phyloP scores from a whole-genome alignment of 2,888 invertebrate species.

The Drosophila putrida region DNA sequence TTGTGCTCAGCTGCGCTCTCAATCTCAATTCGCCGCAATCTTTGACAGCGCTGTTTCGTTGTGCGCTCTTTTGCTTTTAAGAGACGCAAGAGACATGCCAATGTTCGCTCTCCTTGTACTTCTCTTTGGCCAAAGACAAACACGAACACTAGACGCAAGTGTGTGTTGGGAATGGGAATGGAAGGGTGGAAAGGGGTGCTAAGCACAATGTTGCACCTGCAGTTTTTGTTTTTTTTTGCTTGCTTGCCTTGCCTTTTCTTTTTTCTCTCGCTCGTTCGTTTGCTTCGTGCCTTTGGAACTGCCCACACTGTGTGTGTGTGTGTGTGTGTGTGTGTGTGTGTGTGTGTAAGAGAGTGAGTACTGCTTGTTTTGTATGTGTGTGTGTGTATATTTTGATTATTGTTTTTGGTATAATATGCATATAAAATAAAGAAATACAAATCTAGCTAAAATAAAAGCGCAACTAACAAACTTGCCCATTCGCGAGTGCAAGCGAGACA shows the following conservation, averaged over 20 bases:
- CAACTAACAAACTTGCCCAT: slow-evolving; percentile 28
- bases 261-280: slow-evolving; percentile 55
- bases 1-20: slow-evolving; percentile 43
- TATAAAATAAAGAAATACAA: slow-evolving; percentile 66
- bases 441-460: slow-evolving; percentile 41
- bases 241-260: slow-evolving; percentile 19
- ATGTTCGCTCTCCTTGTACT: slow-evolving; percentile 49
- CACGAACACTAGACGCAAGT: slow-evolving; percentile 16
- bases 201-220: slow-evolving; percentile 67
- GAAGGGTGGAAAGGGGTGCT: not conserved
- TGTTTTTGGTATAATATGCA: slow-evolving; percentile 71
- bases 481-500: slow-evolving; percentile 49
- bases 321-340: slow-evolving; percentile 10
- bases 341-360: slow-evolving; percentile 1
- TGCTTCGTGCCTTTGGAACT: slow-evolving; percentile 57
- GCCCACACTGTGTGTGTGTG: slow-evolving; percentile 53
- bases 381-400: slow-evolving; percentile 48
- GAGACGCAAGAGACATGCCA: too few relatives aligned
- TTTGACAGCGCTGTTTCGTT: slow-evolving; percentile 23
- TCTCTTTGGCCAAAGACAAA: slow-evolving; percentile 35
- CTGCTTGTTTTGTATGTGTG: slow-evolving; percentile 4
- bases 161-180: not conserved
- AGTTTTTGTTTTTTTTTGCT: slow-evolving; percentile 38
- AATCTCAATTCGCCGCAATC: slow-evolving; percentile 69
- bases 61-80: slow-evolving; percentile 60